Evolutionary conservation across 2,888 invertebrate species (phyloP), one percentile per base, ranked within the genome.

Genomic region (Pandemis heparana): DNA sequence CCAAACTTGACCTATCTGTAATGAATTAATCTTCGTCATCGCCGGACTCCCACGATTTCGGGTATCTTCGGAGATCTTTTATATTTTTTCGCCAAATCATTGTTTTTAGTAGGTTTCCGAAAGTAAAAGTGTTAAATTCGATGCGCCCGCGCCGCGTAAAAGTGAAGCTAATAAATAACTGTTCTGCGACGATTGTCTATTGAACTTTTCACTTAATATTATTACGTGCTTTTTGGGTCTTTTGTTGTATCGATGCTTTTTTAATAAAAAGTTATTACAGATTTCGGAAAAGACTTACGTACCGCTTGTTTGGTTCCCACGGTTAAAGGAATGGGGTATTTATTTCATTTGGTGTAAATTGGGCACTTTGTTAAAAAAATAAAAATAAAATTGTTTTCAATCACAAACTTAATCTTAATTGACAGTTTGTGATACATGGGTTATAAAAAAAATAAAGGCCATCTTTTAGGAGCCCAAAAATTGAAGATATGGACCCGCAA

Each of bases 61-160:
- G 75, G 76, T 78, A 79, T 79, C 78, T 70, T 32, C 74, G 76
- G 71, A 76, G 74, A 75, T 76, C 48, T 51, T 60, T 76, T 72
- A 60, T 60, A 76, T 77, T 85, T 88, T 87, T 81, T 73, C 87
- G 89, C 83, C 79, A 84, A 87, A 87, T 89, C 89, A 90, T 87
- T 85, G 84, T 85, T 85, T 89, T 86, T 84, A 85, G 85, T 81
- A 80, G 83, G 78, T 79, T 78, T 78, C 74, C 76, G 85, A 89
- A 89, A 90, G 90, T 90, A 91, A 90, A 89, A 90, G 90, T 89
- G 85, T 85, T 79, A 82, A 83, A 83, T 81, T 80, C 74, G 79
- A 76, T 79, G 79, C 81, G 75, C 79, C 77, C 79, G 77, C 78
- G 78, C 75, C 51, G 61, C 39, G 78, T 78, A 79, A 79, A 80